Evolutionary conservation across 2,888 invertebrate genomes (phyloP).

Genomic region (Leptothorax acervorum): DNA sequence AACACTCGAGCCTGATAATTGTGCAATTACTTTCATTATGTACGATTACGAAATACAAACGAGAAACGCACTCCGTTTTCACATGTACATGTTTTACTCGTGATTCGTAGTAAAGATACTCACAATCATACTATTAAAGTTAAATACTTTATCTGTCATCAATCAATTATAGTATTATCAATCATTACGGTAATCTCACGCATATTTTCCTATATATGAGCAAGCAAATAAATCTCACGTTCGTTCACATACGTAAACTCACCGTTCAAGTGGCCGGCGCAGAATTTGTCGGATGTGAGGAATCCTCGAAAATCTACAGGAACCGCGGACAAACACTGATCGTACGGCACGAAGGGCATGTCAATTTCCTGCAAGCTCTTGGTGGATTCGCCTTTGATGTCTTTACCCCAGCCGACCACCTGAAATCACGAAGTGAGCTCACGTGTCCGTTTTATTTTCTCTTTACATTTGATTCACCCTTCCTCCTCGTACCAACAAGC

Average conservation of each 20-base stretch:
- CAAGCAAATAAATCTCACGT: not conserved
- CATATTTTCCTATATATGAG: not conserved
- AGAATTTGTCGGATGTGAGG: constrained; percentile 78
- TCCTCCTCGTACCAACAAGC: not conserved
- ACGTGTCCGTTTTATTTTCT: constrained; percentile 35
- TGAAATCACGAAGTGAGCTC: constrained; percentile 56
- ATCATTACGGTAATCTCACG: not conserved
- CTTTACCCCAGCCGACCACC: constrained; percentile 77
- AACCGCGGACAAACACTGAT: constrained; percentile 71
- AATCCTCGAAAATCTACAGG: constrained; percentile 73
- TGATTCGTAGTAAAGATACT: not conserved
- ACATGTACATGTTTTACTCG: not conserved
- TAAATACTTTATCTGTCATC: not conserved
- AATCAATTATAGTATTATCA: not conserved
- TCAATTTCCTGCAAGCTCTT: constrained; percentile 70
- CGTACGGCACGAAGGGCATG: constrained; percentile 74
- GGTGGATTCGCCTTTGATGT: constrained; percentile 68
- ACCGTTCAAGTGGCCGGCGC: constrained; percentile 76
- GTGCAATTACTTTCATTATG: constrained; percentile 25
- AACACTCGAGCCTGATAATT: constrained; percentile 71
- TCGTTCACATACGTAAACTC: constrained; percentile 22
- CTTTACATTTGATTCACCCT: constrained; percentile 2
- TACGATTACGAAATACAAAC: not conserved
- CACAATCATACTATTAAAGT: not conserved
- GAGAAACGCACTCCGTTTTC: not conserved